Evolutionary conservation across 2,797 vertebrate species (phyloP).

Genomic region (Myotis findleyi): DNA sequence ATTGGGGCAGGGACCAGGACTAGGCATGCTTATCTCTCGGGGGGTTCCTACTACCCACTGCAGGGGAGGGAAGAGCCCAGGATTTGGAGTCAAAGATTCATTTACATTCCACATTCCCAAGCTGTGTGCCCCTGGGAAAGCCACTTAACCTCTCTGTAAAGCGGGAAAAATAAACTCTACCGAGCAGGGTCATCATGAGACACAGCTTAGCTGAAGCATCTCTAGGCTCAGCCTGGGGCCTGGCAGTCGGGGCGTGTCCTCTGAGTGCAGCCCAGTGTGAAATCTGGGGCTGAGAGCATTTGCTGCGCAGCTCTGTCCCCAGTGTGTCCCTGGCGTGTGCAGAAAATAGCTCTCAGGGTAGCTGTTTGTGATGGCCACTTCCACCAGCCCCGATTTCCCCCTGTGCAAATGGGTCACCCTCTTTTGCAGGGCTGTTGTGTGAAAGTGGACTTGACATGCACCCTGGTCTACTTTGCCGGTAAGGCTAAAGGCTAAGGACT

Average conservation of each 20-base stretch:
- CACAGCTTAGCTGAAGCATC: background rate
- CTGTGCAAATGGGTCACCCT: background rate
- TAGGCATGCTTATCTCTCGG: background rate
- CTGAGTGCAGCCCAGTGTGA: background rate
- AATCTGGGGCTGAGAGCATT: background rate
- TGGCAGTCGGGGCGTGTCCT: background rate
- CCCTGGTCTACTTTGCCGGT: background rate
- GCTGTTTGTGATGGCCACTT: background rate
- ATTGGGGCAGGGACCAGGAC: background rate
- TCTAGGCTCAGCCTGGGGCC: background rate
- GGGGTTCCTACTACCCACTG: background rate
- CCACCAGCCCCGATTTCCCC: background rate
- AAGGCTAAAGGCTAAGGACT: background rate
- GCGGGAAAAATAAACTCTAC: background rate
- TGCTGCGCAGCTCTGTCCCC: background rate
- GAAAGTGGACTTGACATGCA: background rate
- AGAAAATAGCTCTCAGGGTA: background rate
- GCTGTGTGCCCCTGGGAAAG: background rate
- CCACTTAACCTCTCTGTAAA: slow-evolving; percentile 7
- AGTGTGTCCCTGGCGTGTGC: background rate
- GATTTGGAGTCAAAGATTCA: background rate
- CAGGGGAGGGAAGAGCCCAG: background rate
- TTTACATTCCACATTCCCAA: background rate
- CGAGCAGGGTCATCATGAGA: background rate
- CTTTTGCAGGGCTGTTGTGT: background rate